Evolutionary conservation across 2,113 vertebrate genomes (phyloP).

Genomic region (Menidia beryllina): DNA sequence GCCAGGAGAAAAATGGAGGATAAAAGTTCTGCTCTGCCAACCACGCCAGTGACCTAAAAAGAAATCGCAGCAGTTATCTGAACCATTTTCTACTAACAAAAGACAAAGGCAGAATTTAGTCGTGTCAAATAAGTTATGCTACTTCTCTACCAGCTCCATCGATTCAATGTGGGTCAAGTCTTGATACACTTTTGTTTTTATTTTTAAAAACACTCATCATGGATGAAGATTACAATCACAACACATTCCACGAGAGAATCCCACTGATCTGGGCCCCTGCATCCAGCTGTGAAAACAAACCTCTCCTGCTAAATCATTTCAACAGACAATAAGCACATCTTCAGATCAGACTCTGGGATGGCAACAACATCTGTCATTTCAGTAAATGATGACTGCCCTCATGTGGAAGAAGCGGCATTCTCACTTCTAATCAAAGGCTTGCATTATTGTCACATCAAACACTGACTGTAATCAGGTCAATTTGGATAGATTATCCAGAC

Average conservation of each 20-base stretch:
- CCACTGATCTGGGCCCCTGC: constrained; percentile 2
- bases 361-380: constrained; percentile 11
- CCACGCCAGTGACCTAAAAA: constrained; percentile 94
- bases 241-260: background rate
- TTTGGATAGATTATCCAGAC: background rate
- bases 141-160: too few relatives aligned
- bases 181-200: too few relatives aligned
- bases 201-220: too few relatives aligned
- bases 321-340: background rate
- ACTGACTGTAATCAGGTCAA: constrained; percentile 10
- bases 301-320: constrained; percentile 5
- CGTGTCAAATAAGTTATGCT: too few relatives aligned
- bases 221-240: too few relatives aligned
- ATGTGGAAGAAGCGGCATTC: constrained; percentile 61
- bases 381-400: constrained; percentile 77
- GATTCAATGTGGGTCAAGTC: too few relatives aligned
- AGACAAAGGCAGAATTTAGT: too few relatives aligned
- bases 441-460: background rate
- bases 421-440: background rate
- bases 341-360: constrained; percentile 9
- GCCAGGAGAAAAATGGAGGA: constrained; percentile 97
- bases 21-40: constrained; percentile 96
- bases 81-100: too few relatives aligned
- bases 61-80: background rate
- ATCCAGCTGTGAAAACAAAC: constrained; percentile 39